phyloP scores from a whole-genome alignment of 2,113 vertebrate species.

The Lepisosteus oculatus region DNA sequence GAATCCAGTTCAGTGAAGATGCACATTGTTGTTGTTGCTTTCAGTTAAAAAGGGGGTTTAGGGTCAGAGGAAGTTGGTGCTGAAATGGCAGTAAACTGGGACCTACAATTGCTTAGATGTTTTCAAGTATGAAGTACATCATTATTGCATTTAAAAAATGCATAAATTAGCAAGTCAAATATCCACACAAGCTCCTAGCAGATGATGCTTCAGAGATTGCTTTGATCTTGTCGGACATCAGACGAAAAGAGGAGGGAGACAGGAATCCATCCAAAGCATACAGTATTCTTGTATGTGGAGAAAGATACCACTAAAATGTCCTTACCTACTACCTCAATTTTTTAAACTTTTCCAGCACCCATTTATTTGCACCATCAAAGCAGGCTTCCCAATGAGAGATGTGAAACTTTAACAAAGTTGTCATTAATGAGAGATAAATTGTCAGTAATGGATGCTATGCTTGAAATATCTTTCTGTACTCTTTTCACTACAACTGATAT shows the following conservation, averaged over 20 bases:
- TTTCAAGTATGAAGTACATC: conserved; percentile 34
- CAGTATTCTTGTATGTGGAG: no score
- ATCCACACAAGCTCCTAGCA: conserved; percentile 75
- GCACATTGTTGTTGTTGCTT: conserved; percentile 20
- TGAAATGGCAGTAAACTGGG: conserved; percentile 29
- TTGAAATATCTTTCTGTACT: conserved; percentile 21
- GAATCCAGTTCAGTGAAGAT: conserved; percentile 18
- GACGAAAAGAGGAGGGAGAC: conserved; percentile 4
- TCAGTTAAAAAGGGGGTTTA: conserved; percentile 1
- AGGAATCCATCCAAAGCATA: background rate
- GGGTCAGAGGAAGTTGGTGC: conserved; percentile 38
- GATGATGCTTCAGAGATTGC: conserved; percentile 73
- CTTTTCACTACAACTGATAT: conserved; percentile 22
- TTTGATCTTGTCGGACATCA: conserved; percentile 85
- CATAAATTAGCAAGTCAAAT: conserved; percentile 88
- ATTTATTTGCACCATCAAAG: conserved; percentile 8
- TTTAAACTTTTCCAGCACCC: background rate
- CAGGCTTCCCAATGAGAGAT: background rate
- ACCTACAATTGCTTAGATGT: conserved; percentile 22
- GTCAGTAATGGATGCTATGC: conserved; percentile 5
- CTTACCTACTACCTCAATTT: conserved; percentile 5
- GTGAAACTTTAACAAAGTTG: conserved; percentile 8
- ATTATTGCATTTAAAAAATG: conserved; percentile 65
- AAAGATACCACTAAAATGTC: no score
- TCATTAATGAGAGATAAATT: conserved; percentile 17